Evolutionary conservation across 1,140 invertebrate genomes (phyloP), one percentile per base, ranked within the genome.

Genomic region (Batillaria attramentaria): DNA sequence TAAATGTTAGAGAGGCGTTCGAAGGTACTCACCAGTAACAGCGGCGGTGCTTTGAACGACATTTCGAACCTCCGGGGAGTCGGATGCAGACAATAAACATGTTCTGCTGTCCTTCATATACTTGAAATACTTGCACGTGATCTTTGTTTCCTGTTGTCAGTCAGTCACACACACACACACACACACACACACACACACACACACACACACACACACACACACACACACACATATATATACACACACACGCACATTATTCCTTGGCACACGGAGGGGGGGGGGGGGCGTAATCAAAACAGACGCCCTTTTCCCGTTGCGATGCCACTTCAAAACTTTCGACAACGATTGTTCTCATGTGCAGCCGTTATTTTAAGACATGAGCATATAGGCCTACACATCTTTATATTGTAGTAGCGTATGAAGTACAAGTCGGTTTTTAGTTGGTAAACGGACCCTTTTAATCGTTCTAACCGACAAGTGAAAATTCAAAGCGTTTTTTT

Each of bases 51-150:
- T n/a, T 10, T 3, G 1, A 24, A 10, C 57, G 3, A 0, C 24
- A 31, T 1, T 8, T 1, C 10, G n/a, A 37, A 75, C n/a, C 3
- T 39, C 13, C 2, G 73, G 54, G 31, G 28, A 62, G 35, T 75
- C 73, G 24, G 73, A 41, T 4, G 73, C 50, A 8, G 73, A 75
- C 54, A 75, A n/a, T 6, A 75, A 39, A 42, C 73, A 75, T 16
- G 37, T 65, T 20, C 37, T 33, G 18, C 54, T 39, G 5, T 60
- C 73, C n/a, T 75, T 75, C 35, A 75, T 39, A n/a, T 42, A 75
- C 37, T 75, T 75, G 73, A 75, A 75, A 57, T 62, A 75, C 31
- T 42, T 75, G 73, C 73, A 75, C 3, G 1, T n/a, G 31, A 75
- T 75, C 73, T 75, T 16, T 2, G 3, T 42, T 39, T 75, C 73